Base-by-base conservation (phyloP, 1,140 invertebrate genomes). In the Drosophila grimshawi region DNA sequence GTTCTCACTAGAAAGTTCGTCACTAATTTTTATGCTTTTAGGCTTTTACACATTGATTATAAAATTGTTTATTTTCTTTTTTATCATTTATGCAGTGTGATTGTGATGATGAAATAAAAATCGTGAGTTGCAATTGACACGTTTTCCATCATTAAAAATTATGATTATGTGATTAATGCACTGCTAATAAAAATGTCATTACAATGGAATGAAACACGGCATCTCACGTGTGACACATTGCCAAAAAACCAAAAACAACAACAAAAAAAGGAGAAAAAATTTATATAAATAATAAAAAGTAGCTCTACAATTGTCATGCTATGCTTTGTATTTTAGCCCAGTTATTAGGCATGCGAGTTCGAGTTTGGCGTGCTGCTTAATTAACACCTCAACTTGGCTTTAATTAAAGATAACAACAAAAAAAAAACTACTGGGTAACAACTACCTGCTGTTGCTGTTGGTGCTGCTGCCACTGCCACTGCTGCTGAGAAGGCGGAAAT, bases 91-190 rank as follows among this genome's bases (percentile, higher is more conserved):
- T 71, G 59, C 41, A 52, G 35, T 59, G 5, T 35, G 5, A 55
- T 67, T 72, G 46, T 59, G 30, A 48, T 64, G 66, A 51, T 19
- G 19, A n/a, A 8, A 39, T 7, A 3, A 2, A 39, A 45, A 48
- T 63, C 69, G 78, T 67, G 81, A 77, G 57, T 64, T 19, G 64
- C 57, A 63, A 71, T 59, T 75, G 81, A 63, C 81, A 86, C 75
- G 82, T 81, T 86, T 86, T 86, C 70, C 81, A 86, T 81, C 74
- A 85, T 86, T 83, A 67, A 88, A 83, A 89, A 77, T 83, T 64
- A 72, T 83, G 72, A 82, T 82, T 65, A 81, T 80, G 68, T 80
- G 70, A 77, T 79, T 81, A 76, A 82, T 88, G 65, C 64, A 82
- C 70, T 80, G 83, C 69, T 75, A 85, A 85, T 81, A 60, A 77